These are phyloP conservation scores for Andrena praecox DNA, from an alignment of 2,888 invertebrate genomes.

Conservation along the genomic window DNA sequence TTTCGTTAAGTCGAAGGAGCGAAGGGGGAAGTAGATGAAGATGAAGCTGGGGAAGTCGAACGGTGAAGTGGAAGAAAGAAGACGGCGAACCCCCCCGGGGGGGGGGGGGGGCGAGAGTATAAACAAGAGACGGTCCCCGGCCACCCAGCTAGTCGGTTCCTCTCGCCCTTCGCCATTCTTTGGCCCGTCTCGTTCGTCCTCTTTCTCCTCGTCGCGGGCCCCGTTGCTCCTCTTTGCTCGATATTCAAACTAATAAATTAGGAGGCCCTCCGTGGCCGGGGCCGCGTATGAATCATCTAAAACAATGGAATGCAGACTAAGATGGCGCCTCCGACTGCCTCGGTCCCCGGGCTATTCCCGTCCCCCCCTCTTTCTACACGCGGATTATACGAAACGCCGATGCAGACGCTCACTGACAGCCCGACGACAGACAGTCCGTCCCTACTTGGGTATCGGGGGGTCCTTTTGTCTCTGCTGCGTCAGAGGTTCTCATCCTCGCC, in stretches of 20 bases:
- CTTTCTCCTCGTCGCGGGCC: slow-evolving; percentile 36
- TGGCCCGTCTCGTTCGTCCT: slow-evolving; percentile 67
- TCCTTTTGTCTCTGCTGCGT: slow-evolving; percentile 74
- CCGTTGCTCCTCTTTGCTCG: slow-evolving; percentile 77
- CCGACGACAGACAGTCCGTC: slow-evolving; percentile 78
- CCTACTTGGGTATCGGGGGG: slow-evolving; percentile 74
- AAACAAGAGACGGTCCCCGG: slow-evolving; percentile 77
- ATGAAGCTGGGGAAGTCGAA: slow-evolving; percentile 31
- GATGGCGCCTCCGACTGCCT: slow-evolving; percentile 79
- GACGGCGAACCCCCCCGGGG: slow-evolving; percentile 1
- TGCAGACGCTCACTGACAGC: slow-evolving; percentile 75
- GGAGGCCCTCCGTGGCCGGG: slow-evolving; percentile 77
- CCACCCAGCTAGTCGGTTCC: slow-evolving; percentile 82
- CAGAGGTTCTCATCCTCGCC: slow-evolving; percentile 71
- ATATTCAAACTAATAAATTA: slow-evolving; percentile 85
- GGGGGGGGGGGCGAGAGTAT: slow-evolving; percentile 64
- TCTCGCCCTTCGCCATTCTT: slow-evolving; percentile 69
- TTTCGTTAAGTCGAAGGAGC: background rate
- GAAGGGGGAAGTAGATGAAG: slow-evolving; percentile 15
- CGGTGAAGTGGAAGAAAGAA: slow-evolving; percentile 44
- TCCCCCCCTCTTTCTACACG: slow-evolving; percentile 16
- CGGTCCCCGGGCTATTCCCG: slow-evolving; percentile 26
- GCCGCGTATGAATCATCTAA: slow-evolving; percentile 84
- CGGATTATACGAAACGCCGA: slow-evolving; percentile 65
- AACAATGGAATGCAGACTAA: slow-evolving; percentile 85